Evolutionary conservation across 2,888 invertebrate species (phyloP).

Genomic region (Latrodectus hesperus): DNA sequence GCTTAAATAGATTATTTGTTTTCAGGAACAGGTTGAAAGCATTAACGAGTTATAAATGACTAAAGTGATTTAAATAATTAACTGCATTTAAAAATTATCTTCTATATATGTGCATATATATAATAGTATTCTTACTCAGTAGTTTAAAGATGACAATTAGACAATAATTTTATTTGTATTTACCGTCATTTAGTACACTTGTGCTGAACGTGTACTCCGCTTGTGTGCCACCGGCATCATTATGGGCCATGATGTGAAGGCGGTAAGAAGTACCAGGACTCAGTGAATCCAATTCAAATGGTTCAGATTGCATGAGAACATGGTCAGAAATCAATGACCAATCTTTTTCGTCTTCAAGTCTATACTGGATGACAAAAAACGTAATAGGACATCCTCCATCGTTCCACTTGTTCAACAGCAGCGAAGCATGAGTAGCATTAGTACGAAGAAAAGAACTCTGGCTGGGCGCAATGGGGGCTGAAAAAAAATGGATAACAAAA

Average conservation of each 20-base stretch:
- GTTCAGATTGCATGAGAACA: slow-evolving; percentile 72
- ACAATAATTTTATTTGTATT: background rate
- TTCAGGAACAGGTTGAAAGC: no score
- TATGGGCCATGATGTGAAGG: slow-evolving; percentile 79
- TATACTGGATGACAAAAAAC: slow-evolving; percentile 73
- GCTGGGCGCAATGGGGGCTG: slow-evolving; percentile 74
- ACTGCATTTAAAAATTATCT: no score
- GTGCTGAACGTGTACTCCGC: slow-evolving; percentile 80
- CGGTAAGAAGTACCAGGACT: slow-evolving; percentile 74
- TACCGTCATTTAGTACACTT: slow-evolving; percentile 45
- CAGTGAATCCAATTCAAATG: slow-evolving; percentile 71
- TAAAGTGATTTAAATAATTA: no score
- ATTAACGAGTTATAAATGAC: no score
- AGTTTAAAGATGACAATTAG: no score
- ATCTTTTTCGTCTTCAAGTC: slow-evolving; percentile 71
- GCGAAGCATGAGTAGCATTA: slow-evolving; percentile 74
- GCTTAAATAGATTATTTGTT: no score
- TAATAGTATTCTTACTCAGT: no score
- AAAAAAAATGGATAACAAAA: slow-evolving; percentile 21
- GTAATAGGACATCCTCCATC: slow-evolving; percentile 74
- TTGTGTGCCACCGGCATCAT: slow-evolving; percentile 80
- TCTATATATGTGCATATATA: no score
- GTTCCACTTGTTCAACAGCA: slow-evolving; percentile 74
- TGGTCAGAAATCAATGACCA: slow-evolving; percentile 71
- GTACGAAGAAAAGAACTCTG: slow-evolving; percentile 71